Evolutionary conservation across 2,797 vertebrate genomes (phyloP), one percentile per base, ranked within the genome.

Genomic region (Meda fulgida): DNA sequence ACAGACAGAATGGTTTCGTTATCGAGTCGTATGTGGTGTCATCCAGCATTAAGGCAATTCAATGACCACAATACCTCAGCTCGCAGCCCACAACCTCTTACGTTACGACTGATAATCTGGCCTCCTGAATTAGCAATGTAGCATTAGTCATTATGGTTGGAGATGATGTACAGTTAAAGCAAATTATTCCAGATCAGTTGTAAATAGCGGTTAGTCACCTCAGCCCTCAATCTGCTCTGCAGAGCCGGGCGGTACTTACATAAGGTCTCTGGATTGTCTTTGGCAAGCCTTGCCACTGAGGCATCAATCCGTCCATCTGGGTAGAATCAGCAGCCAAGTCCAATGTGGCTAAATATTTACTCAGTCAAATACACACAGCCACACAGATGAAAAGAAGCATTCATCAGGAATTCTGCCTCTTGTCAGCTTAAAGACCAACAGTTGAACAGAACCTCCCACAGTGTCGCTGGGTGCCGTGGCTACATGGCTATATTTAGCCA

Each of bases 231-330:
- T 76, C 82, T 72, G 55, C 71, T 83, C 55, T 71, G 66, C 91
- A 92, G 93, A 93, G 66, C 66, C 77, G 43, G 51, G 80, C 29
- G 93, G 92, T 94, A 94, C 95, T 95, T 95, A 92, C 93, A 92
- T 93, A 96, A 95, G 94, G 90, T 88, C 85, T 93, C 79, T 63
- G 92, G 92, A 93, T 95, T 94, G 93, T 96, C 96, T 95, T 95
- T 96, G 96, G 96, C 96, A 88, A 96, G 90, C 92, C 23, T 93
- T 90, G 93, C 93, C 93, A 93, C 93, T 90, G 92, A 96, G 95
- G 94, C 96, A 96, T 97, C 96, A 96, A 96, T 97, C 96, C 96
- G 95, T 97, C 96, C 96, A 96, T 97, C 96, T 96, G 96, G 96
- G 96, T 96, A 96, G 95, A 97, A 97, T 97, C 96, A 96, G 95